These are phyloP conservation scores for Pseudomyrmex flavicornis DNA, from an alignment of 1,140 invertebrate species.

Conservation along the genomic window DNA sequence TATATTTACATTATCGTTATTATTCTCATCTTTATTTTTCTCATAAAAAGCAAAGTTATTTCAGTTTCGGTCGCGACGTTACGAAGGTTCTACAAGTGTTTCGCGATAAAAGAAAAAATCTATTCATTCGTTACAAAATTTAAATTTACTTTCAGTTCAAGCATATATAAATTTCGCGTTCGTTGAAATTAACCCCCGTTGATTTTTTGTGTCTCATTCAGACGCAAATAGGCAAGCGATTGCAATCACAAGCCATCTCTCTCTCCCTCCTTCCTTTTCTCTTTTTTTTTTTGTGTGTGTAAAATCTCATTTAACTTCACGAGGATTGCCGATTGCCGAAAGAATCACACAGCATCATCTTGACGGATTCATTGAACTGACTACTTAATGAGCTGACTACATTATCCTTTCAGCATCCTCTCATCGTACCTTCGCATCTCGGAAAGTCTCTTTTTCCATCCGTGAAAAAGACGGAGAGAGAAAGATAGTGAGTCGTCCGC, in stretches of 20 bases:
- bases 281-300: neutral
- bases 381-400: constrained; percentile 44
- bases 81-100: too few species aligned
- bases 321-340: neutral
- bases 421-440: neutral
- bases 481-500: neutral
- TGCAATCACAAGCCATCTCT: neutral
- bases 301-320: constrained; percentile 29
- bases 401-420: constrained; percentile 42
- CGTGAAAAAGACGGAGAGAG: neutral
- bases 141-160: neutral
- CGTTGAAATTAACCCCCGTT: neutral
- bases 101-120: neutral
- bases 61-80: too few species aligned
- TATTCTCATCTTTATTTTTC: neutral
- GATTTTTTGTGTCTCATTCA: neutral
- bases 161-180: neutral
- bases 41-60: neutral
- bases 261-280: too few species aligned
- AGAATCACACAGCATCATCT: constrained; percentile 26
- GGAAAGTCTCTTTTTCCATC: neutral
- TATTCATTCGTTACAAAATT: neutral
- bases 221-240: neutral
- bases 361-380: constrained; percentile 31
- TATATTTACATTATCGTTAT: neutral